Conservation (phyloP, 1,140 invertebrate genomes). For the Zaprionus lachaisei region DNA sequence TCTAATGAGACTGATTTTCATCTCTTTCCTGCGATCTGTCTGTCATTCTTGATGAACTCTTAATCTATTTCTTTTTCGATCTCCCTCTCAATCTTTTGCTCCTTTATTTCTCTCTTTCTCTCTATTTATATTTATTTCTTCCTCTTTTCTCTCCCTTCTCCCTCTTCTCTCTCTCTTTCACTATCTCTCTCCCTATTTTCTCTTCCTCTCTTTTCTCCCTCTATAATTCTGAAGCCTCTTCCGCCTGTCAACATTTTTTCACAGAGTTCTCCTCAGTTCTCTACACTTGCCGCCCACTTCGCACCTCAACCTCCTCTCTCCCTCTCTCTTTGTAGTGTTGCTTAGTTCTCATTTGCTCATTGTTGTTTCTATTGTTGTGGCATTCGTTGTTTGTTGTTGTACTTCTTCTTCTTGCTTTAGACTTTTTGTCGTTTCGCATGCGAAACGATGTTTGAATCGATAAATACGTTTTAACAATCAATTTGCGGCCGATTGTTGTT, state of each 20-base stretch:
- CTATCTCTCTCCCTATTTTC: not conserved
- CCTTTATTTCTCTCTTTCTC: not conserved
- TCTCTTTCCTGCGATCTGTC: not conserved
- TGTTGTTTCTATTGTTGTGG: not conserved
- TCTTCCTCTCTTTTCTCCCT: too few relatives aligned
- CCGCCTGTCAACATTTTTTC: not conserved
- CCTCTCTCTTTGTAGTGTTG: too few relatives aligned
- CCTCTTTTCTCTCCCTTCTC: not conserved
- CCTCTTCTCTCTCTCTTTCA: not conserved
- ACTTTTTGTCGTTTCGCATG: constrained; percentile 29
- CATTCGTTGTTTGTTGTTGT: not conserved
- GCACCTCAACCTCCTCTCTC: too few relatives aligned
- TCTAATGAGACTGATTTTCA: too few relatives aligned
- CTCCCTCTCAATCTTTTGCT: not conserved
- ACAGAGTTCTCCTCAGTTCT: not conserved
- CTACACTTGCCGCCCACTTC: not conserved
- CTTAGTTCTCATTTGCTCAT: constrained; percentile 12
- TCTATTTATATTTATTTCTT: not conserved
- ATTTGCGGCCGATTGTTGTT: constrained; percentile 48
- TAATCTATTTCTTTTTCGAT: not conserved
- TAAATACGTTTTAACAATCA: constrained; percentile 70
- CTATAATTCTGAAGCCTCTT: not conserved
- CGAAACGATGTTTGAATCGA: constrained; percentile 73
- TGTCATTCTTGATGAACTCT: not conserved
- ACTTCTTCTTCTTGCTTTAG: constrained; percentile 20